These are phyloP conservation scores for Cydia fagiglandana DNA, from an alignment of 1,140 invertebrate genomes.

Conservation along the genomic window DNA sequence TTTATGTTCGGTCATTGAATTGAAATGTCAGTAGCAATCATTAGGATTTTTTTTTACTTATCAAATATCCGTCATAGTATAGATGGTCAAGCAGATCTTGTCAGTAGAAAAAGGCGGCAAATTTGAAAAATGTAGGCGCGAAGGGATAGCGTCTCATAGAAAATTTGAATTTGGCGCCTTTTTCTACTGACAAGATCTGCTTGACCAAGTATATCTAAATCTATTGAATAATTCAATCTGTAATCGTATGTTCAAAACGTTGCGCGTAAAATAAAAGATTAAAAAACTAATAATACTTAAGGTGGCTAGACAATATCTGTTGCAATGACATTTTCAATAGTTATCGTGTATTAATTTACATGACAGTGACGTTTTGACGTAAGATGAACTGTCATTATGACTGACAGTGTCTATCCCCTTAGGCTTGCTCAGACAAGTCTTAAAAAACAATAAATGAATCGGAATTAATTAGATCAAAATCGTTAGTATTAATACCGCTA, in stretches of 20 bases:
- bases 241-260: slow-evolving; percentile 1
- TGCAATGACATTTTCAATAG: neutral
- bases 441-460: slow-evolving; percentile 53
- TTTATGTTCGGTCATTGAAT: neutral
- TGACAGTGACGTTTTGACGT: neutral
- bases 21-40: neutral
- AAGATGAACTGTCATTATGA: slow-evolving; percentile 5
- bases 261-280: slow-evolving; percentile 1
- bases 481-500: slow-evolving; percentile 46
- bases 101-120: no score
- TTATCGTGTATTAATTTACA: neutral
- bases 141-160: no score
- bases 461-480: slow-evolving; percentile 67
- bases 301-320: slow-evolving; percentile 9
- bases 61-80: slow-evolving; percentile 25
- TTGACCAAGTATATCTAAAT: no score
- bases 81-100: no score
- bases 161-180: no score
- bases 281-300: neutral
- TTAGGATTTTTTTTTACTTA: slow-evolving; percentile 8
- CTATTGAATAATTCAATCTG: slow-evolving; percentile 7
- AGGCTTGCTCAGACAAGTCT: neutral
- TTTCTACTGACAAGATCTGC: no score
- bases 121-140: no score
- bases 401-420: slow-evolving; percentile 10